A percentile compares a stretch with the other conserved stretches of the same genome.
These are phyloP conservation scores for Steinernema carpocapsae DNA, from an alignment of 2,888 invertebrate genomes.

Conservation along the genomic window DNA sequence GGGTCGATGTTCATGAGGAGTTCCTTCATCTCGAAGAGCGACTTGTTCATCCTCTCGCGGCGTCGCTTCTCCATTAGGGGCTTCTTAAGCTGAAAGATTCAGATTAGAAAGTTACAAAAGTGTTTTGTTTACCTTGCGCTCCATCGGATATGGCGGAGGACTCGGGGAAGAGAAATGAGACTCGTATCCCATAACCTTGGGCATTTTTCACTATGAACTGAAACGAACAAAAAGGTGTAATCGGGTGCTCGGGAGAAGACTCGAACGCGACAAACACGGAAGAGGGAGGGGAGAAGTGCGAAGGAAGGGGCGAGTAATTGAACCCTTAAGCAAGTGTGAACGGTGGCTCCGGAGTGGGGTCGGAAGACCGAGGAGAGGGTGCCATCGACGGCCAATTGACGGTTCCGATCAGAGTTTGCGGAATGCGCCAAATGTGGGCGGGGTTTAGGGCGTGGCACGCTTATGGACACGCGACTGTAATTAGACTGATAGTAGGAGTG, in stretches of 20 bases:
- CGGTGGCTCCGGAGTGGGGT: slow-evolving; percentile 23
- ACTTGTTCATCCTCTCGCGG: slow-evolving; percentile 53
- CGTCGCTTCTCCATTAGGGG: slow-evolving; percentile 59
- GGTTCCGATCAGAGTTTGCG: slow-evolving; percentile 34
- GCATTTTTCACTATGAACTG: not conserved
- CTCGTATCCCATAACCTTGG: slow-evolving; percentile 33
- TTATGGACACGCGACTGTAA: slow-evolving; percentile 35
- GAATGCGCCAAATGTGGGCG: slow-evolving; percentile 35
- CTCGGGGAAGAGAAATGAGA: slow-evolving; percentile 26
- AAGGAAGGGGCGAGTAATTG: not conserved
- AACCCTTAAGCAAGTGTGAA: not conserved
- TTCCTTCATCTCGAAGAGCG: slow-evolving; percentile 48
- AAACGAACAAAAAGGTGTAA: not conserved
- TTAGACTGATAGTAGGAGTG: slow-evolving; percentile 33
- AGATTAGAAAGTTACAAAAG: no score
- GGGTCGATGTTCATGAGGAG: slow-evolving; percentile 40
- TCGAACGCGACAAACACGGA: not conserved
- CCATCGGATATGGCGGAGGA: slow-evolving; percentile 24
- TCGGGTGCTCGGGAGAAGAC: not conserved
- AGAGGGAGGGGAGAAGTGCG: not conserved
- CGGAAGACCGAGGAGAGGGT: slow-evolving; percentile 17
- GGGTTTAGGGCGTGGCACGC: slow-evolving; percentile 32
- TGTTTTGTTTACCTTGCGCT: not conserved
- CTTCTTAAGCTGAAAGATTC: slow-evolving; percentile 48
- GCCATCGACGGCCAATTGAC: slow-evolving; percentile 33